These are phyloP conservation scores for Nomada lathburiana DNA, from an alignment of 2,888 invertebrate species.

Conservation along the genomic window DNA sequence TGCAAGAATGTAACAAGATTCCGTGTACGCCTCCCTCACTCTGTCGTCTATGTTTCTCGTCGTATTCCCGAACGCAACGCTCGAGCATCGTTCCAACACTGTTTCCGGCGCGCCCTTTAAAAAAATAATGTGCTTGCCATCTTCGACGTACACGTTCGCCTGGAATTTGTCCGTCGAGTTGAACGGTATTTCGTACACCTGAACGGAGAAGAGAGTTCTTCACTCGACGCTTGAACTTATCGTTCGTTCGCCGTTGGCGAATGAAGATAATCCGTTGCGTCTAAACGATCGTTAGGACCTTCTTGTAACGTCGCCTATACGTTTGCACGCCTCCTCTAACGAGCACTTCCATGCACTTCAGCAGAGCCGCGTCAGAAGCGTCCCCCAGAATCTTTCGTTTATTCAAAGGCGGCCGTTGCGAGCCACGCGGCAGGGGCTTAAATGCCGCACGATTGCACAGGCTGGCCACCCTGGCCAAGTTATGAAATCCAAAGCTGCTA, in stretches of 20 bases:
- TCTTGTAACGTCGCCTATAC: slow-evolving; percentile 86
- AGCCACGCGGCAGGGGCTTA: slow-evolving; percentile 84
- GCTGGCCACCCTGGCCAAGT: slow-evolving; percentile 84
- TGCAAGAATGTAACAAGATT: slow-evolving; percentile 83
- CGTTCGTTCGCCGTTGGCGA: neutral
- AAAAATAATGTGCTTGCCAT: slow-evolving; percentile 86
- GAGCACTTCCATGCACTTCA: slow-evolving; percentile 88
- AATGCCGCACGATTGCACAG: slow-evolving; percentile 91
- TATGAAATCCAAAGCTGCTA: slow-evolving; percentile 74
- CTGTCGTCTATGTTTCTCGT: slow-evolving; percentile 86
- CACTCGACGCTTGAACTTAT: neutral
- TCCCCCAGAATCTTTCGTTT: slow-evolving; percentile 88
- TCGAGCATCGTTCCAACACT: slow-evolving; percentile 98
- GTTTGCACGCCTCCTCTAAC: slow-evolving; percentile 86
- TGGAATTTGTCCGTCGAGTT: slow-evolving; percentile 89
- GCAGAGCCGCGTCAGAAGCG: slow-evolving; percentile 89
- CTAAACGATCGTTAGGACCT: slow-evolving; percentile 75
- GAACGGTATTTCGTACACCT: slow-evolving; percentile 87
- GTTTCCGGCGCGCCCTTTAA: slow-evolving; percentile 99
- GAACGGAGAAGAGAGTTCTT: slow-evolving; percentile 42
- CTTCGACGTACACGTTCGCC: slow-evolving; percentile 78
- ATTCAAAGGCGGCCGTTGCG: slow-evolving; percentile 80
- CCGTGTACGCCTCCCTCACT: slow-evolving; percentile 94
- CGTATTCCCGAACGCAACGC: slow-evolving; percentile 95
- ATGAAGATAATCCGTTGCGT: neutral